phyloP scores from a whole-genome alignment of 2,797 vertebrate species.

The Alosa sapidissima region DNA sequence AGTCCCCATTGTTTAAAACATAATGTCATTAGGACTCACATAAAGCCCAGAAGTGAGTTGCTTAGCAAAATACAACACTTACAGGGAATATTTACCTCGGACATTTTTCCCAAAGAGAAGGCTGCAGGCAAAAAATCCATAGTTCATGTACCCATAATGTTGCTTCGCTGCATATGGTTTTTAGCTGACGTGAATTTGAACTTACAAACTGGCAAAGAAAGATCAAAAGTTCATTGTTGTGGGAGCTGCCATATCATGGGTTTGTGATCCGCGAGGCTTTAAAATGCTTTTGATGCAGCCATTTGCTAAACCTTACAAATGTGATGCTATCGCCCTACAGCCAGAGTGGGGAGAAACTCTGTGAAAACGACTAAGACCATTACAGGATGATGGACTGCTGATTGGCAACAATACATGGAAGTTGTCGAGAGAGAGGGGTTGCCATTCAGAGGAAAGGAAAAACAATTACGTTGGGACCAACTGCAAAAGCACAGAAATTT shows the following conservation, averaged over 20 bases:
- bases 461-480: neutral
- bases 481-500: neutral
- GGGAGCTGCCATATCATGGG: too few relatives aligned
- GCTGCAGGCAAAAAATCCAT: neutral
- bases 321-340: neutral
- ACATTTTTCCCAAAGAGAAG: neutral
- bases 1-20: neutral
- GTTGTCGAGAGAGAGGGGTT: neutral
- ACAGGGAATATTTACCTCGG: neutral
- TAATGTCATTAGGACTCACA: neutral
- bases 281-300: neutral
- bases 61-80: neutral
- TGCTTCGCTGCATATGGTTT: neutral
- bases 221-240: neutral
- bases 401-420: conserved; percentile 23
- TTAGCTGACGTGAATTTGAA: neutral
- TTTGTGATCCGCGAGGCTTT: too few relatives aligned
- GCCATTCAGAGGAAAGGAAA: neutral
- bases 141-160: neutral
- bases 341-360: neutral
- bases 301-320: neutral
- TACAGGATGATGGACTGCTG: conserved; percentile 8
- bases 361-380: neutral
- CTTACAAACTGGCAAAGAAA: neutral
- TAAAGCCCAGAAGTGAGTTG: neutral